Base-by-base conservation (phyloP, 64 coral and sea anemone species). In the Montipora foliosa region DNA sequence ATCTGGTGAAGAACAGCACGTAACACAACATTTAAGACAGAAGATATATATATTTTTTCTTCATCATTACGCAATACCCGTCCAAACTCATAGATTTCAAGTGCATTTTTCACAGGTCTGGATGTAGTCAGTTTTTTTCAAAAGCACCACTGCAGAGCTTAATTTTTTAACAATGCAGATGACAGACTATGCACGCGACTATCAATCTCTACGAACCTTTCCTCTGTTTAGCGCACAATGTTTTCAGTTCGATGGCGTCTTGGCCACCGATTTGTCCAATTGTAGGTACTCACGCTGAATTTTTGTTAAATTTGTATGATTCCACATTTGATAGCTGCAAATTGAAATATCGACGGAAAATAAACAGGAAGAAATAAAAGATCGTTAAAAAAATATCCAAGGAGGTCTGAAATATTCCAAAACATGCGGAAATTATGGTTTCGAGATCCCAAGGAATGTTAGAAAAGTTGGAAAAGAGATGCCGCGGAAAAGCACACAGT, bases 341-440 rank as follows among this genome's bases (percentile, higher is more conserved):
- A 86, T 86, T 71, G 47, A 66, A 67, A 68, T 48, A 72, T 71
- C 82, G 82, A 86, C 71, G 61, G 14, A 72, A 86, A 71, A 50
- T 9, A 72, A 49, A 70, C 44, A 86, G 16, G 3, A 24, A 49
- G 10, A n/a, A 20, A n/a, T 47, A 45, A 47, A 67, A 37, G 37
- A 57, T 57, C 11, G 4, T 8, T 9, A 64, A 7, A 12, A 1
- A 4, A 67, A 21, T 44, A 7, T 22, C 44, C 68, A 86, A 49
- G 45, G 15, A 17, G 47, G 12, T 9, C 15, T 47, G 46, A 78
- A 78, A 78, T 86, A 44, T 67, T 44, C 19, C 68, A 13, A 86
- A 86, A 86, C 16, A 49, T 8, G 19, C 62, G 82, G 62, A 86
- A 86, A 86, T 50, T 71, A 44, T 48, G 14, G 47, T 19, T 71